A percentile compares a stretch with the other conserved stretches of the same genome.
Conservation (phyloP, 1,140 invertebrate genomes). For the Apis laboriosa region DNA sequence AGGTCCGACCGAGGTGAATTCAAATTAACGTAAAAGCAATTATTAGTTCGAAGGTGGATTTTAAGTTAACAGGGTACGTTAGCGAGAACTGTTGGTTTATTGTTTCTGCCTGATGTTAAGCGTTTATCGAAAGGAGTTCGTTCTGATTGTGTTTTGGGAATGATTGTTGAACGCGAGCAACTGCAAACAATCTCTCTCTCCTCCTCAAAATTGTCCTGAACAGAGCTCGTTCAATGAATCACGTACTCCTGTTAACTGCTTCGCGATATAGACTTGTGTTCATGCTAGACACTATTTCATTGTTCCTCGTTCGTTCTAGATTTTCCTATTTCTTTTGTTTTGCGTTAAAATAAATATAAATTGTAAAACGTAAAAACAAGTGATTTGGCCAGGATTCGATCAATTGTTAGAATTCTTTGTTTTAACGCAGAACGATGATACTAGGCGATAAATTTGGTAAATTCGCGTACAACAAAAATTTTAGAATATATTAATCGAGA, state of each 20-base stretch:
- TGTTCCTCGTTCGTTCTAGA: not conserved
- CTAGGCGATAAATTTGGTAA: no score
- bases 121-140: conserved; percentile 31
- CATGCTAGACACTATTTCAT: not conserved
- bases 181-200: conserved; percentile 25
- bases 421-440: no score
- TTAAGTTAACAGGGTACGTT: conserved; percentile 20
- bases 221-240: conserved; percentile 33
- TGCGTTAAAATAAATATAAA: no score
- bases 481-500: no score
- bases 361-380: no score
- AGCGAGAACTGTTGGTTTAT: conserved; percentile 12
- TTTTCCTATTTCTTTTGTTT: not conserved
- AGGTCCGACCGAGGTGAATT: not conserved
- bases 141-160: conserved; percentile 25
- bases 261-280: conserved; percentile 25
- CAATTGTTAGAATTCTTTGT: no score
- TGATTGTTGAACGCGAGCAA: conserved; percentile 35
- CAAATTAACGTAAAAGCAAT: conserved; percentile 35
- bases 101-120: conserved; percentile 9
- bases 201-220: conserved; percentile 36
- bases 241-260: conserved; percentile 35
- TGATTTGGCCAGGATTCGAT: no score
- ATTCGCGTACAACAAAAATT: no score
- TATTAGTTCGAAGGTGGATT: conserved; percentile 22